These are phyloP conservation scores for Leguminivora glycinivorella DNA, from an alignment of 1,140 invertebrate genomes.

Conservation along the genomic window DNA sequence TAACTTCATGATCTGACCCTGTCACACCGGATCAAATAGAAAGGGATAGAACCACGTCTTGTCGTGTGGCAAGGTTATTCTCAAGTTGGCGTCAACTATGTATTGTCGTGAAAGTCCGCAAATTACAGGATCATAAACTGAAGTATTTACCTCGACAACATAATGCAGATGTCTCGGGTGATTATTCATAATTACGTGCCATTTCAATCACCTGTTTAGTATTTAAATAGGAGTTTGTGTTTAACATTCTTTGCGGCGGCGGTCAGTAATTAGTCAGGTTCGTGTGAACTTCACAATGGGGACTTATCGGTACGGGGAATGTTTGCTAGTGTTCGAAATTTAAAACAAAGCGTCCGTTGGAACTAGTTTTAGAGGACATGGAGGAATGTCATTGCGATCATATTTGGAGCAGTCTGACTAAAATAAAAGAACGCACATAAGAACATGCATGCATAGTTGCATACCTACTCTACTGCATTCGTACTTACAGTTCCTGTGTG, in stretches of 20 bases:
- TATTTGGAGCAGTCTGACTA: neutral
- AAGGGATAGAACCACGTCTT: neutral
- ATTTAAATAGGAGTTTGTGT: constrained; percentile 13
- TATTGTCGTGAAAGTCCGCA: constrained; percentile 7
- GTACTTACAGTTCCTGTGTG: too few species aligned
- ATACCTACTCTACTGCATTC: too few species aligned
- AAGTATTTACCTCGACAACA: constrained; percentile 12
- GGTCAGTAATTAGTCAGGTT: constrained; percentile 16
- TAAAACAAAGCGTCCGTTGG: neutral
- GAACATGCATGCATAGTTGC: neutral
- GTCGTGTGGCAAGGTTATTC: neutral
- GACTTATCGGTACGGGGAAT: constrained; percentile 19
- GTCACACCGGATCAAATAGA: neutral
- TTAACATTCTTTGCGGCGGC: constrained; percentile 18
- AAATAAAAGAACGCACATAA: neutral
- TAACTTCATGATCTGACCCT: too few species aligned
- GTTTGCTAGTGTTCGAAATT: neutral
- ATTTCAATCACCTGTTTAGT: constrained; percentile 10
- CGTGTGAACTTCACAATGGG: constrained; percentile 10
- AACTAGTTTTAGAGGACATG: neutral
- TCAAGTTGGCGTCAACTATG: neutral
- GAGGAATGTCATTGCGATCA: neutral
- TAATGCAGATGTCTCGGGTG: constrained; percentile 6
- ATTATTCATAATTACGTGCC: constrained; percentile 15
- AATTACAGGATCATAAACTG: constrained; percentile 12